Evolutionary conservation across 2,113 vertebrate genomes (phyloP).

Genomic region (Gallinago undulata): DNA sequence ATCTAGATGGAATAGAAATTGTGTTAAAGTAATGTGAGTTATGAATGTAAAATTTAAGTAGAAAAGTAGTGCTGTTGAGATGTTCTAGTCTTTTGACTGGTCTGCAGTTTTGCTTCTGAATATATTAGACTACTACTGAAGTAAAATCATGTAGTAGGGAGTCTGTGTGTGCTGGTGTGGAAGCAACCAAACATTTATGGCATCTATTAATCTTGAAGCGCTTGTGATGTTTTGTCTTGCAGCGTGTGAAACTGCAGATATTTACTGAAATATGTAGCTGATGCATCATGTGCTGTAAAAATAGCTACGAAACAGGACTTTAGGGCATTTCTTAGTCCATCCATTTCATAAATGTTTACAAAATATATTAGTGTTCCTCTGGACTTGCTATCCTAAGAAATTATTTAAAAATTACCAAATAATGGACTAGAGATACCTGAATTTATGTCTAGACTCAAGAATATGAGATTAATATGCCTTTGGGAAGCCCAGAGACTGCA

Average conservation of each 20-base stretch:
- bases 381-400: background rate
- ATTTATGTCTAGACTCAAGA: background rate
- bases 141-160: background rate
- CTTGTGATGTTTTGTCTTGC: background rate
- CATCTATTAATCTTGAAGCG: background rate
- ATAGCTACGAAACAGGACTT: background rate
- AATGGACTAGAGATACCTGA: background rate
- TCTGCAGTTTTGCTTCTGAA: background rate
- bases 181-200: background rate
- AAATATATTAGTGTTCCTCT: background rate
- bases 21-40: background rate
- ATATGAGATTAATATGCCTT: background rate
- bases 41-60: background rate
- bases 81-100: background rate
- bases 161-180: background rate
- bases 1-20: background rate
- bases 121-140: background rate
- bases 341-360: background rate
- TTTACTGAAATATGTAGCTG: background rate
- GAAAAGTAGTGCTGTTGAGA: background rate
- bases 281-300: background rate
- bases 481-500: background rate
- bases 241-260: background rate
- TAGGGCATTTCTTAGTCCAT: background rate
- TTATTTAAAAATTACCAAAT: background rate